Base-by-base conservation (phyloP, 2,888 invertebrate species). In the Tetanocera ferruginea region DNA sequence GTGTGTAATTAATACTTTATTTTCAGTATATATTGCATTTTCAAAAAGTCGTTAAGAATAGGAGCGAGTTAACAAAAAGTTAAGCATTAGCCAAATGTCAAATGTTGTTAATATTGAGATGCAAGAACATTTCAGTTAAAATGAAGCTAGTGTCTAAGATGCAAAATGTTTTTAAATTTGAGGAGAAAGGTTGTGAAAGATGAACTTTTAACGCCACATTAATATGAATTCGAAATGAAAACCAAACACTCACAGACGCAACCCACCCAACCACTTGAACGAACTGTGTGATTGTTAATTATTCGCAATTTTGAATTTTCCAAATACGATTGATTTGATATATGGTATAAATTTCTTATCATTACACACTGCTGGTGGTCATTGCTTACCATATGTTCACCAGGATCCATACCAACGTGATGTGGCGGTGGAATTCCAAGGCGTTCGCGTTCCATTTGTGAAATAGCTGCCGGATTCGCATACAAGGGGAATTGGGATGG, bases 381-480 rank as follows among this genome's bases (percentile, higher is more conserved):
- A n/a, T 51, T 67, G 86, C 90, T 89, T 90, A 94, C 95, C 95
- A 97, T 96, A 81, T 97, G 97, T 91, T 97, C 97, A 82, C 96
- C 95, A 80, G 97, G 96, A 85, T 84, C 95, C 94, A 84, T 90
- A 76, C 91, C 91, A 43, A 91, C 91, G 83, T 89, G 90, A 90
- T 91, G 84, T 67, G 92, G 92, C 52, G 93, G 93, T 71, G 94
- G 94, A 83, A 94, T 95, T 88, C 96, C 96, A 84, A 97, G 91
- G 86, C 97, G 93, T 90, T 98, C 98, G 79, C 98, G 92, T 88
- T 98, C 97, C 87, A 97, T 90, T 87, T 95, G 96, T 83, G 95
- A 95, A 79, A 95, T 92, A 52, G 93, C 93, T 72, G 95, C 95
- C n/a, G 96, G 94, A 82, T 94, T 93, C 51, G 93, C 92, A 71